phyloP scores from a whole-genome alignment of 1,140 invertebrate species.

The Drosophila ironensis region DNA sequence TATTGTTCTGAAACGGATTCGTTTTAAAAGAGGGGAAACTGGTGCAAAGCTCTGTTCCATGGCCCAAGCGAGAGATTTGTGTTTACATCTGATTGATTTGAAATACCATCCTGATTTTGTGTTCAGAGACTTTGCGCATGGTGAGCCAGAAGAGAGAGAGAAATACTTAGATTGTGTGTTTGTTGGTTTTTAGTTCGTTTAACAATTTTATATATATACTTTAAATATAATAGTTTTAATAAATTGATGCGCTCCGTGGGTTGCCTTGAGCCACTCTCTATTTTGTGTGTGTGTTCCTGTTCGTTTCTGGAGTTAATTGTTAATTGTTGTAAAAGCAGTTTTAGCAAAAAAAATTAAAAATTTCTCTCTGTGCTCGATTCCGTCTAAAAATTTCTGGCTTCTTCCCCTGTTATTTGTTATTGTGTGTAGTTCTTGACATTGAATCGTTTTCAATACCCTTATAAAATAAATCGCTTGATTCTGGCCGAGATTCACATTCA shows the following conservation, averaged over 20 bases:
- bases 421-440: slow-evolving; percentile 26
- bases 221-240: slow-evolving; percentile 73
- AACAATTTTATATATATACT: slow-evolving; percentile 77
- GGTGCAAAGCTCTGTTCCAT: slow-evolving; percentile 42
- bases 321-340: slow-evolving; percentile 74
- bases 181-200: slow-evolving; percentile 49
- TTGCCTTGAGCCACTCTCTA: slow-evolving; percentile 4
- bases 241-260: slow-evolving; percentile 61
- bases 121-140: slow-evolving; percentile 57
- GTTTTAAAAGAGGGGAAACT: slow-evolving; percentile 26
- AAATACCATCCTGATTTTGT: slow-evolving; percentile 28
- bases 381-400: slow-evolving; percentile 59
- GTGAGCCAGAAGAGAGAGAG: slow-evolving; percentile 65
- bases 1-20: slow-evolving; percentile 26
- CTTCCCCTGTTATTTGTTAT: slow-evolving; percentile 23
- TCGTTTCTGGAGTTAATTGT: slow-evolving; percentile 47
- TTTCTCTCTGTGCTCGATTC: slow-evolving; percentile 33
- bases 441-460: slow-evolving; percentile 60
- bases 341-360: slow-evolving; percentile 81
- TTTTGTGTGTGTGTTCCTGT: slow-evolving; percentile 16
- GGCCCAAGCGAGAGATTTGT: slow-evolving; percentile 51
- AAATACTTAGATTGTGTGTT: slow-evolving; percentile 40
- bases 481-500: slow-evolving; percentile 22
- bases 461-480: slow-evolving; percentile 74
- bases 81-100: slow-evolving; percentile 10